These are phyloP conservation scores for Agriopis aurantiaria DNA, from an alignment of 2,888 invertebrate species.

Conservation along the genomic window DNA sequence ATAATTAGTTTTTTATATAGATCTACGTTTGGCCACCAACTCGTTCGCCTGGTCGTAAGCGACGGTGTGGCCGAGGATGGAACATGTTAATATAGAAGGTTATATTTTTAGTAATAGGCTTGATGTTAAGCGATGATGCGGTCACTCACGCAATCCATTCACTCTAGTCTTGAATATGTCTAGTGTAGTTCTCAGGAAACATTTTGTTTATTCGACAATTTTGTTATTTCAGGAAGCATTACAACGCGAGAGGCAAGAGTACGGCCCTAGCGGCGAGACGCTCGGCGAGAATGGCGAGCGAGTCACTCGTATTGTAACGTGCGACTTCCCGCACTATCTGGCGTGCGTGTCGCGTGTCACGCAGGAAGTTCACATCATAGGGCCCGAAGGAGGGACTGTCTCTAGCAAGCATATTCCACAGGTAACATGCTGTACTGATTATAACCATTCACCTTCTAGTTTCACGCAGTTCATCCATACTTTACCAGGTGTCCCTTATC, in stretches of 20 bases:
- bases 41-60: too few relatives aligned
- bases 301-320: slow-evolving; percentile 97
- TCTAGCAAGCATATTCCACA: slow-evolving; percentile 97
- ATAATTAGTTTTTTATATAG: too few relatives aligned
- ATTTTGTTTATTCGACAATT: too few relatives aligned
- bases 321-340: slow-evolving; percentile 99
- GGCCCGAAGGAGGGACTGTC: slow-evolving; percentile 98
- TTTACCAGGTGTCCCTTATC: too few relatives aligned
- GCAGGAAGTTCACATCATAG: slow-evolving; percentile 98
- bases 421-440: slow-evolving; percentile 20
- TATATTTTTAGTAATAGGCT: too few relatives aligned
- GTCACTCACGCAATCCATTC: too few relatives aligned
- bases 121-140: too few relatives aligned
- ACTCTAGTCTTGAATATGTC: too few relatives aligned
- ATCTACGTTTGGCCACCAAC: too few relatives aligned
- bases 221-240: slow-evolving; percentile 91
- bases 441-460: not conserved
- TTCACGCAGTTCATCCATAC: not conserved
- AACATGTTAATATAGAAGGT: too few relatives aligned
- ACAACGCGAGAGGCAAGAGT: slow-evolving; percentile 95
- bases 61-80: too few relatives aligned
- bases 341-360: slow-evolving; percentile 97
- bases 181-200: too few relatives aligned
- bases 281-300: slow-evolving; percentile 91
- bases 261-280: slow-evolving; percentile 80